Percentiles rank a stretch among this genome's conserved stretches.
phyloP scores from a whole-genome alignment of 2,888 invertebrate genomes.

The Ectropis crepuscularia region DNA sequence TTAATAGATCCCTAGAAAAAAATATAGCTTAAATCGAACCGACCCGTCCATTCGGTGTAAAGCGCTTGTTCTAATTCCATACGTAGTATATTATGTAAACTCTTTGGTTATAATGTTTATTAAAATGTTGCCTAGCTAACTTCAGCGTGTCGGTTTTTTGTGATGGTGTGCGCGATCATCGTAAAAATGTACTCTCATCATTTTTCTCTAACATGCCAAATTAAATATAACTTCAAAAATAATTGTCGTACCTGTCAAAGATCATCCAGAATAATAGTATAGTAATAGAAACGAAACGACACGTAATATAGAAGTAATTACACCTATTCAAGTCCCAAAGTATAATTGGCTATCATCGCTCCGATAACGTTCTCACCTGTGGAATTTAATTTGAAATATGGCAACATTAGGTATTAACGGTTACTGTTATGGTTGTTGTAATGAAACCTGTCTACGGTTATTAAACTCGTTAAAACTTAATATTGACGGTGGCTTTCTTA shows the following conservation, averaged over 20 bases:
- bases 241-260: background rate
- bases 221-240: too few relatives aligned
- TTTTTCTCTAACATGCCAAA: too few relatives aligned
- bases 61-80: too few relatives aligned
- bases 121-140: too few relatives aligned
- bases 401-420: conserved; percentile 36
- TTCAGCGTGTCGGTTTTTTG: too few relatives aligned
- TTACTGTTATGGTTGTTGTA: conserved; percentile 37
- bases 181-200: too few relatives aligned
- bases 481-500: conserved; percentile 27
- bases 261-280: background rate
- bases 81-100: too few relatives aligned
- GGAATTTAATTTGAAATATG: conserved; percentile 38
- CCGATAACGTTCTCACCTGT: conserved; percentile 42
- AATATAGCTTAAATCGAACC: too few relatives aligned
- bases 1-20: too few relatives aligned
- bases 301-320: conserved; percentile 12
- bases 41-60: too few relatives aligned
- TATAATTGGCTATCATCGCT: conserved; percentile 34
- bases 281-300: conserved; percentile 11
- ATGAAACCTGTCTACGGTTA: conserved; percentile 44
- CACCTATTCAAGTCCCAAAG: conserved; percentile 14
- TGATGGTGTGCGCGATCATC: too few relatives aligned
- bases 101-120: too few relatives aligned
- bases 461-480: conserved; percentile 43